Conservation (phyloP, 2,888 invertebrate species). For the Synergus japonicus region DNA sequence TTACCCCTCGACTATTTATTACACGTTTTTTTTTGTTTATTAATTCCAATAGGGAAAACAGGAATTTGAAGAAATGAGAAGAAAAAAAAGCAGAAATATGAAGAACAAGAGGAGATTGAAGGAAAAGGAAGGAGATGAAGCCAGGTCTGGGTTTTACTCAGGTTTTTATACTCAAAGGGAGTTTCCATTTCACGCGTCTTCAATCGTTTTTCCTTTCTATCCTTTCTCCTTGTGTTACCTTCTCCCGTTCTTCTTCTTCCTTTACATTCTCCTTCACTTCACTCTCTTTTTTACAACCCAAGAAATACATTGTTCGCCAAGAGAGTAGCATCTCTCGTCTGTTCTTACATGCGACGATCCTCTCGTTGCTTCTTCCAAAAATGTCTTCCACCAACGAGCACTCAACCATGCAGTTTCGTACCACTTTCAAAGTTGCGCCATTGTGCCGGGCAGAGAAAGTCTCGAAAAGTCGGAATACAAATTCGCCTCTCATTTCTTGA, state of each 20-base stretch:
- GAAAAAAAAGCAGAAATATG: neutral
- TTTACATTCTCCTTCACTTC: neutral
- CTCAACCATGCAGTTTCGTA: conserved; percentile 55
- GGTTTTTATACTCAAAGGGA: conserved; percentile 8
- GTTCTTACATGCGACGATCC: conserved; percentile 18
- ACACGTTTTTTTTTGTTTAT: neutral
- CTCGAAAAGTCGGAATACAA: conserved; percentile 42
- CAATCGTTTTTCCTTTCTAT: conserved; percentile 53
- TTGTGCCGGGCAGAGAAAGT: conserved; percentile 56
- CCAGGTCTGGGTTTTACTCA: neutral
- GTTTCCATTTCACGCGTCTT: conserved; percentile 41
- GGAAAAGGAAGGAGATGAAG: conserved; percentile 27
- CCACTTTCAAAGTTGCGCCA: conserved; percentile 59
- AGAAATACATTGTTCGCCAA: conserved; percentile 62
- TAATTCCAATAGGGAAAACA: neutral
- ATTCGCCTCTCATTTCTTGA: conserved; percentile 29
- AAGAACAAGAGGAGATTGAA: neutral
- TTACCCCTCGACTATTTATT: neutral
- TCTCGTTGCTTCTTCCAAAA: conserved; percentile 55
- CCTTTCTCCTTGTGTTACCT: conserved; percentile 39
- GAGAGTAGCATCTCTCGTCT: conserved; percentile 44
- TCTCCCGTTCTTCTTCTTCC: neutral
- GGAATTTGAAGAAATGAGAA: neutral
- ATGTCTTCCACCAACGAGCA: conserved; percentile 61
- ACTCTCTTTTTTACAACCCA: conserved; percentile 46